phyloP scores from a whole-genome alignment of 2,113 vertebrate genomes.

The Dryoscopus gambensis region DNA sequence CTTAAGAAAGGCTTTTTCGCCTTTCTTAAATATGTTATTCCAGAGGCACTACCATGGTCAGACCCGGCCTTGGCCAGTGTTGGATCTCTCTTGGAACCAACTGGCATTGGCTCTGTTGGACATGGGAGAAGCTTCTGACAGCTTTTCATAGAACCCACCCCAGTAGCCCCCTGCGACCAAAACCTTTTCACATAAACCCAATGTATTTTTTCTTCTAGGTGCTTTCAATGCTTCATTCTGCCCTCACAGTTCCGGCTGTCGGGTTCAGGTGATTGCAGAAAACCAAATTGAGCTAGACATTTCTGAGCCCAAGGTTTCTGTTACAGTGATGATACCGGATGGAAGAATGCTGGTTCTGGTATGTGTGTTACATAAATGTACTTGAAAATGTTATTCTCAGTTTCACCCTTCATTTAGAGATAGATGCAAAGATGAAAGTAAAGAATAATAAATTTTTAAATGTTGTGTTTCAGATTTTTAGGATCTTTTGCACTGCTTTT shows the following conservation, averaged over 20 bases:
- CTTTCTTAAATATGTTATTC: neutral
- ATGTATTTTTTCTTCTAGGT: slow-evolving; percentile 63
- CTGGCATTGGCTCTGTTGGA: neutral
- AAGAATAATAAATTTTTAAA: neutral
- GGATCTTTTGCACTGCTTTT: neutral
- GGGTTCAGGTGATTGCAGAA: slow-evolving; percentile 75
- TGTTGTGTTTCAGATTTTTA: neutral
- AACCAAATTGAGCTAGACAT: slow-evolving; percentile 79
- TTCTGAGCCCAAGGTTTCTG: slow-evolving; percentile 61
- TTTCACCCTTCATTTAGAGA: neutral
- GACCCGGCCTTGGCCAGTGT: neutral
- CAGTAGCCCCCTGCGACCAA: neutral
- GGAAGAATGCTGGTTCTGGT: slow-evolving; percentile 84
- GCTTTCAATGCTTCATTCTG: slow-evolving; percentile 84
- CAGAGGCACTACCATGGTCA: neutral
- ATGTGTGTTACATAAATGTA: neutral
- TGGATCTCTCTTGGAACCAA: neutral
- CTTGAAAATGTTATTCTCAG: neutral
- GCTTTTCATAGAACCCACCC: neutral
- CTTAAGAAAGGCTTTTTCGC: neutral
- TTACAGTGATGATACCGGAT: slow-evolving; percentile 80
- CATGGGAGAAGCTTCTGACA: neutral
- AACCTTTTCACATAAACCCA: neutral
- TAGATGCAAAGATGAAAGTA: neutral
- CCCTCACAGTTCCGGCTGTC: slow-evolving; percentile 85